Base-by-base conservation (phyloP, 2,888 invertebrate species). In the Phyllotreta cruciferae region DNA sequence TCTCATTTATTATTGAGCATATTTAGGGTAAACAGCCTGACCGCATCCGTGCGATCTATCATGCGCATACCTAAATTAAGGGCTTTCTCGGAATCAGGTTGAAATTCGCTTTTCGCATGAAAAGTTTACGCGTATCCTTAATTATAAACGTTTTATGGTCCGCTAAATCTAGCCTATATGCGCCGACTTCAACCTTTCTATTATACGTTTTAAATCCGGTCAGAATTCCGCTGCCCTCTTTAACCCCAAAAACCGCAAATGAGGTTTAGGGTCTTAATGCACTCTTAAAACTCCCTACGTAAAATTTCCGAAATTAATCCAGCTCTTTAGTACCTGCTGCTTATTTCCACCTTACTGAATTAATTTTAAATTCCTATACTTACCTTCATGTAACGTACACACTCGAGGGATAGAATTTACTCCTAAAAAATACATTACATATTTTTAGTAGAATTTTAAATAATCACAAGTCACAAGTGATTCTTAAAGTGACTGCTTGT, bases 171-270 rank as follows among this genome's bases (percentile, higher is more conserved):
- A 52, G 14, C 52, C 37, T 52, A 37, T 6, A 11, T 11, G 9
- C 11, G 10, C 37, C 36, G 57, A 39, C 49, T 38, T 13, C 10
- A 8, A 39, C 57, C 49, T 49, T 45, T 49, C 57, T 49, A 8
- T 57, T 49, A 57, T 57, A 49, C 47, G 49, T 57, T 57, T 57
- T 57, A 57, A 57, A 57, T 57, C 57, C 57, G 24, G 14, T 6
- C 34, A 39, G 57, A 41, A 39, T 57, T 57, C 45, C 13, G 52
- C 24, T 24, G 34, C 47, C 56, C 47, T 47, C 47, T 56, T 47
- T 10, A 47, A 14, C 47, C 56, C 10, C 10, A 39, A 38, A 56
- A 57, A 13, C 57, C 57, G 34, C 47, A 57, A 57, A 49, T 57
- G 49, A 57, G 49, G 57, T 47, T 39, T 39, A 39, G 39, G 24